Percentiles rank a stretch among this genome's conserved stretches.
These are phyloP conservation scores for Diarsia rubi DNA, from an alignment of 2,888 invertebrate genomes.

Conservation along the genomic window DNA sequence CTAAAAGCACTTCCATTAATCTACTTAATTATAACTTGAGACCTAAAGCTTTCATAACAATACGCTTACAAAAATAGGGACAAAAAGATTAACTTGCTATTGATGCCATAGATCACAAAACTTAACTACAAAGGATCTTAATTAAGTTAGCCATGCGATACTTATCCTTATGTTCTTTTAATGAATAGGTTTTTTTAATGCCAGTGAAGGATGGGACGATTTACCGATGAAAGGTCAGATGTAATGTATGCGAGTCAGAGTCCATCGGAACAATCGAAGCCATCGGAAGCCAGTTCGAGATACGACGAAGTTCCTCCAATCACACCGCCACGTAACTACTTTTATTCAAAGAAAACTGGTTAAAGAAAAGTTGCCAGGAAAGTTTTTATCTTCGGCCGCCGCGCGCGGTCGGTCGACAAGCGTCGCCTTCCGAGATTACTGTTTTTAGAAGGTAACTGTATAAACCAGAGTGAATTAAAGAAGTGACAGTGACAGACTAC, in stretches of 20 bases:
- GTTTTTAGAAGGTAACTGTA: slow-evolving; percentile 67
- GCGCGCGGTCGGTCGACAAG: slow-evolving; percentile 38
- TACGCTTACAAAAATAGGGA: slow-evolving; percentile 33
- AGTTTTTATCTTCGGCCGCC: slow-evolving; percentile 58
- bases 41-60: slow-evolving; percentile 39
- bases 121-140: slow-evolving; percentile 53
- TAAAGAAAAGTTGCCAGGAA: slow-evolving; percentile 62
- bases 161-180: slow-evolving; percentile 44
- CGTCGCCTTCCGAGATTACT: slow-evolving; percentile 58
- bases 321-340: slow-evolving; percentile 71
- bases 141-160: slow-evolving; percentile 50
- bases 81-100: slow-evolving; percentile 21
- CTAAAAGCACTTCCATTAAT: slow-evolving; percentile 55
- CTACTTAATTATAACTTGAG: slow-evolving; percentile 44
- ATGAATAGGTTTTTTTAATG: slow-evolving; percentile 55
- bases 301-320: slow-evolving; percentile 70
- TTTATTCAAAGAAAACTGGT: slow-evolving; percentile 62
- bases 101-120: slow-evolving; percentile 44
- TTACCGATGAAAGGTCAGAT: slow-evolving; percentile 68
- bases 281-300: slow-evolving; percentile 73
- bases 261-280: slow-evolving; percentile 75
- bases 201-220: slow-evolving; percentile 55
- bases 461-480: slow-evolving; percentile 57
- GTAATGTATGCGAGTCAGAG: slow-evolving; percentile 78
- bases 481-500: slow-evolving; percentile 62